These are phyloP conservation scores for Shargacucullia verbasci DNA, from an alignment of 2,888 invertebrate species.

Conservation along the genomic window DNA sequence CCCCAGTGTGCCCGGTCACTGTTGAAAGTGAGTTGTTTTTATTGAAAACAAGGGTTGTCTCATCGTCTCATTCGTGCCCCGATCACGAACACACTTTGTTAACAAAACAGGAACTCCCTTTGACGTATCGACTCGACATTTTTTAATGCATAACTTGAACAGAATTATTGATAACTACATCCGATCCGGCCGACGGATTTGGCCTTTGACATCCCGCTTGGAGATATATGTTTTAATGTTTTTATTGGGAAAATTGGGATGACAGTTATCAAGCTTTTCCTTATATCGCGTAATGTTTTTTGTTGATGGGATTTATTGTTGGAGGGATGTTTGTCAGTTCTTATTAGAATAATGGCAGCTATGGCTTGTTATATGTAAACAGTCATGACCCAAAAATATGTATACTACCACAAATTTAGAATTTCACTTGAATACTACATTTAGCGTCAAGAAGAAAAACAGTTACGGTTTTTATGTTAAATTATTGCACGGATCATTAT, in stretches of 20 bases:
- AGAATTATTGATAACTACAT: conserved; percentile 83
- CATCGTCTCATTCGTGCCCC: conserved; percentile 79
- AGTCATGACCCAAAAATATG: too few relatives aligned
- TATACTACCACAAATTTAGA: too few relatives aligned
- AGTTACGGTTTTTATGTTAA: too few relatives aligned
- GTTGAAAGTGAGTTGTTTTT: conserved; percentile 82
- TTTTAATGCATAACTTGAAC: conserved; percentile 86
- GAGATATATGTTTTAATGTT: conserved; percentile 50
- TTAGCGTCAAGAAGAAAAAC: too few relatives aligned
- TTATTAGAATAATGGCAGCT: conserved; percentile 14
- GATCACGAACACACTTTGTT: conserved; percentile 87
- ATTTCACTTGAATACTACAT: too few relatives aligned
- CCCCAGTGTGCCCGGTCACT: conserved; percentile 72
- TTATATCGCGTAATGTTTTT: conserved; percentile 34
- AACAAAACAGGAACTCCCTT: conserved; percentile 84
- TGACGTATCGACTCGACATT: conserved; percentile 79
- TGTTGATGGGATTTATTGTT: conserved; percentile 20
- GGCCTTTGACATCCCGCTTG: conserved; percentile 67
- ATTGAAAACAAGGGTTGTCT: conserved; percentile 84
- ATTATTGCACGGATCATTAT: too few relatives aligned
- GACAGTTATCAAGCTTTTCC: conserved; percentile 23
- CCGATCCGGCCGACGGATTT: conserved; percentile 69
- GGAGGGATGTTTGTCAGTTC: conserved; percentile 5
- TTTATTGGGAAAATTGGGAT: conserved; percentile 35
- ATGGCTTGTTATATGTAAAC: not conserved